phyloP scores from a whole-genome alignment of 2,113 vertebrate species.

The Bufo gargarizans region DNA sequence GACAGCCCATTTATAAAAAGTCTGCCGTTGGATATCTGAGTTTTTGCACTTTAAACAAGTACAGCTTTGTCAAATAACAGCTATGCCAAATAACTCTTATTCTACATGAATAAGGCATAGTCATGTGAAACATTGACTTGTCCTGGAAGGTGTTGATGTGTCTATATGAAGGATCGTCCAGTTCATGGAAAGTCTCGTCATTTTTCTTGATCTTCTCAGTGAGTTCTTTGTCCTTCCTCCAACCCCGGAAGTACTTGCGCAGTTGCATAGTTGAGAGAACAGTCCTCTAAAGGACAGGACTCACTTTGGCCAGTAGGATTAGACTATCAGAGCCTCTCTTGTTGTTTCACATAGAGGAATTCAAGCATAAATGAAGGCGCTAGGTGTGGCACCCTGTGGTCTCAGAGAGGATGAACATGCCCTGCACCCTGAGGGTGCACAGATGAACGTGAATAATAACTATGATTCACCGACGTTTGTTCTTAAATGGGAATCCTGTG shows the following conservation, averaged over 20 bases:
- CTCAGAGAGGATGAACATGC: conserved; percentile 42
- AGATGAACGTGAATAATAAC: conserved; percentile 56
- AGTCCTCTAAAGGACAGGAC: not conserved
- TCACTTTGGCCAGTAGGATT: not conserved
- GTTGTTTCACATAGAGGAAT: conserved; percentile 49
- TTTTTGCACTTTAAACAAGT: not conserved
- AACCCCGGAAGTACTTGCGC: not conserved
- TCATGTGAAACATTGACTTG: not conserved
- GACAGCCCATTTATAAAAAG: too few species aligned
- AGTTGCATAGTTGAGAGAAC: not conserved
- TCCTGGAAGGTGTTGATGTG: not conserved
- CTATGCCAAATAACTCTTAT: not conserved
- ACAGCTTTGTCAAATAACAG: not conserved
- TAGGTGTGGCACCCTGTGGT: conserved; percentile 53
- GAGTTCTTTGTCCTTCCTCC: not conserved
- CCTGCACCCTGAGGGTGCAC: conserved; percentile 48
- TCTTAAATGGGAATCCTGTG: conserved; percentile 51
- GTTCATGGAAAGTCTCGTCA: not conserved
- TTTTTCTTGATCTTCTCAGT: not conserved
- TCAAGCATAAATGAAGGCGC: conserved; percentile 25
- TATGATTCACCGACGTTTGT: conserved; percentile 55
- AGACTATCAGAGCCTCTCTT: conserved; percentile 7
- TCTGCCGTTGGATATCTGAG: not conserved
- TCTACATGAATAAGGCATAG: not conserved
- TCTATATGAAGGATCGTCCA: not conserved